Conservation (phyloP, 2,113 vertebrate genomes). For the Vidua chalybeata region DNA sequence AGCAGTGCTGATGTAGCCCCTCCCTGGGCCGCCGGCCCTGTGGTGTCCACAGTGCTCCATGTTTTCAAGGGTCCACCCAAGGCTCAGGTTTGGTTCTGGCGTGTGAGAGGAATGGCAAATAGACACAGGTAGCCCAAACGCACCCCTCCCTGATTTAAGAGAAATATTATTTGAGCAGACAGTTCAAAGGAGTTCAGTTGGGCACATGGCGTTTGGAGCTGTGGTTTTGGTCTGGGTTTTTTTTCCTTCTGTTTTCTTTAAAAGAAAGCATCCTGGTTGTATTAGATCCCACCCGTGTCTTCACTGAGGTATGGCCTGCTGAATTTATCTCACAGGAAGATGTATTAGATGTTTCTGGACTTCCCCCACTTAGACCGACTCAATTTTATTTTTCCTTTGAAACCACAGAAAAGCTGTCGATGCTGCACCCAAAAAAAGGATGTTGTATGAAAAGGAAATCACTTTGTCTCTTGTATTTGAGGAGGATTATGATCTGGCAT, state of each 20-base stretch:
- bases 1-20: neutral
- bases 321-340: constrained; percentile 1
- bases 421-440: constrained; percentile 57
- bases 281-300: neutral
- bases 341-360: constrained; percentile 40
- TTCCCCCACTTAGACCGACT: neutral
- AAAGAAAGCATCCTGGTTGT: neutral
- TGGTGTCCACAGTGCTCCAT: rapidly evolving
- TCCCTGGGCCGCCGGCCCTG: rapidly evolving
- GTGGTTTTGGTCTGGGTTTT: neutral
- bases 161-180: neutral
- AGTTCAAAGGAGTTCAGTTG: neutral
- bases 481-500: constrained; percentile 68
- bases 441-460: constrained; percentile 63
- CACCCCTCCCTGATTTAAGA: neutral
- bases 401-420: constrained; percentile 23
- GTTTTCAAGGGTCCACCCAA: neutral
- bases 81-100: neutral
- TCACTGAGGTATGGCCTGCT: neutral
- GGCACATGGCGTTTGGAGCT: neutral
- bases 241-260: neutral
- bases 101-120: neutral
- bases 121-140: neutral
- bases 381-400: constrained; percentile 35
- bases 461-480: constrained; percentile 62